phyloP scores from a whole-genome alignment of 2,888 invertebrate genomes.

The Brachyptera risi region DNA sequence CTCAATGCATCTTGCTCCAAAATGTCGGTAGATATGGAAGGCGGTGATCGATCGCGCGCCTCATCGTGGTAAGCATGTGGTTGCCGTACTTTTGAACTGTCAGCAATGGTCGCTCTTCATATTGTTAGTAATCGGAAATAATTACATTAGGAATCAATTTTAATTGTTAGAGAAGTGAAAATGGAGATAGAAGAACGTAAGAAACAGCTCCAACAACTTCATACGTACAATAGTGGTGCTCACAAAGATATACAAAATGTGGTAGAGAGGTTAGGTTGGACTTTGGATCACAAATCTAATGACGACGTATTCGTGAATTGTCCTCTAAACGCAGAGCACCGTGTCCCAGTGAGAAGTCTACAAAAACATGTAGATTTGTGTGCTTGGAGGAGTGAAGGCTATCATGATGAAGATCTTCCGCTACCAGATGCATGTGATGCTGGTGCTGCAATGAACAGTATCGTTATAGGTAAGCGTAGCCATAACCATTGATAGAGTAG shows the following conservation, averaged over 20 bases:
- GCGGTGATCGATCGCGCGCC: too few relatives aligned
- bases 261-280: not conserved
- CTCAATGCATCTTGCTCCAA: too few relatives aligned
- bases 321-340: not conserved
- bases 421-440: not conserved
- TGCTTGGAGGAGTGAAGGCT: not conserved
- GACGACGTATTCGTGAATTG: not conserved
- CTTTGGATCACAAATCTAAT: not conserved
- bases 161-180: too few relatives aligned
- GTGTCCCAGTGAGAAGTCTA: not conserved
- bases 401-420: not conserved
- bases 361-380: not conserved
- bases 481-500: too few relatives aligned
- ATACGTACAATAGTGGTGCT: not conserved
- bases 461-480: not conserved
- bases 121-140: too few relatives aligned
- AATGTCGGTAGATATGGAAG: too few relatives aligned
- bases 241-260: not conserved
- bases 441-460: not conserved
- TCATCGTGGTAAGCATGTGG: too few relatives aligned
- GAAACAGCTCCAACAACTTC: not conserved
- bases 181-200: not conserved
- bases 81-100: too few relatives aligned
- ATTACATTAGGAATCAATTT: too few relatives aligned
- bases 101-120: too few relatives aligned